Evolutionary conservation across 1,140 invertebrate species (phyloP), one percentile per base, ranked within the genome.

Genomic region (Piezodorus guildinii): DNA sequence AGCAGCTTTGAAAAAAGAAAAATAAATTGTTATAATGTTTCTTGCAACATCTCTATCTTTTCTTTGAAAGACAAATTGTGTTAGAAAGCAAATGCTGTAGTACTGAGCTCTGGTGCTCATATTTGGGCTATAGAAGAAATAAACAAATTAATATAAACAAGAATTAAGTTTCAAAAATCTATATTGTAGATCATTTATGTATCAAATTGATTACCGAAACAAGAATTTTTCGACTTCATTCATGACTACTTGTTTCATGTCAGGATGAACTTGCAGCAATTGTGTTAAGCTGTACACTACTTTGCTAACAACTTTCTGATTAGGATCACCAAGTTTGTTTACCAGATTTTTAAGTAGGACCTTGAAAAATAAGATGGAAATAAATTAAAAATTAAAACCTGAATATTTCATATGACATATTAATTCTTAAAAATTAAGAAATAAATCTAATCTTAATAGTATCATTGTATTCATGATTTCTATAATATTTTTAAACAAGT

Each of bases 261-360:
- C 90, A 0, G 91, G 86, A 79, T 97, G 94, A 66, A 86, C 81
- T 54, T 83, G 79, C n/a, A 96, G 76, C 2, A 97, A 73, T 71
- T 90, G 87, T 49, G 83, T 85, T n/a, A 99, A 76, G 69, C 91
- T 85, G 75, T 91, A 89, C 44, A 91, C 81, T 0, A 87, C 84
- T 76, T 92, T 91, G 0, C 93, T 88, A 0, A 89, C 90, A 0
- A 97, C 83, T 74, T 91, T 89, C 65, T 86, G 81, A 1, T 82
- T 80, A 2, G 95, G 94, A 77, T 99, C 95, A 46, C 96, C 96
- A 16, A 99, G 78, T 78, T 98, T 98, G 72, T 98, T 98, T 0
- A 97, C 85, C 25, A 98, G 74, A 70, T 86, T 81, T 0, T 81
- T 78, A 3, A 99, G 73, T 25, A 98, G 73, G 72, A 86, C 82